A percentile compares a stretch with the other conserved stretches of the same genome.
Evolutionary conservation across 2,113 vertebrate genomes (phyloP).

Genomic region (Gobio gobio): DNA sequence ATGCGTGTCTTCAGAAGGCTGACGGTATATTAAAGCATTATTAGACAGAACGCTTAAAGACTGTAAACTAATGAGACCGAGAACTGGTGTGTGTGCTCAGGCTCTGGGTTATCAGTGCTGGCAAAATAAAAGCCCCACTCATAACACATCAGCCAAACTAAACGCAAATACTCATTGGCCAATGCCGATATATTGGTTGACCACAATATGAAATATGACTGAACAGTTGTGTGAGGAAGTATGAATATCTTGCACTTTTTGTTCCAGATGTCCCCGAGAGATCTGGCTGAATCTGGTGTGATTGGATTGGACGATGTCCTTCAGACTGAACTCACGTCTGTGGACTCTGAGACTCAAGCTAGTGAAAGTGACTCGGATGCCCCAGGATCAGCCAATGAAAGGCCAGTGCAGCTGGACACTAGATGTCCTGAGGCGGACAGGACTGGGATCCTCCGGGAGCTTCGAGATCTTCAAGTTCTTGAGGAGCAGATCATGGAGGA

Average conservation of each 20-base stretch:
- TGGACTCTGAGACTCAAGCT: not conserved
- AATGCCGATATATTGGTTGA: too few species aligned
- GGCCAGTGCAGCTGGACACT: not conserved
- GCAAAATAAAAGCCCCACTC: too few species aligned
- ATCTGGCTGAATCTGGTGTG: slow-evolving; percentile 67
- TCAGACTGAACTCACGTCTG: not conserved
- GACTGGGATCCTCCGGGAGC: slow-evolving; percentile 59
- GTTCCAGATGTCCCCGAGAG: slow-evolving; percentile 62
- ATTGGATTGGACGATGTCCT: slow-evolving; percentile 57
- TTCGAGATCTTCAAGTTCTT: slow-evolving; percentile 61
- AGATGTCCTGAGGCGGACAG: not conserved
- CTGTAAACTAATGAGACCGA: too few species aligned
- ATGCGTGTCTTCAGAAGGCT: too few species aligned
- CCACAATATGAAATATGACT: too few species aligned
- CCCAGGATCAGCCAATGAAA: not conserved
- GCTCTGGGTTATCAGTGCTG: too few species aligned
- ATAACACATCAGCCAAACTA: too few species aligned
- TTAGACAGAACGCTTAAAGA: too few species aligned
- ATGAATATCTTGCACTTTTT: not conserved
- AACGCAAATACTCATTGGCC: too few species aligned
- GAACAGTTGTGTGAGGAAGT: not conserved
- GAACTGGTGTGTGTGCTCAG: too few species aligned
- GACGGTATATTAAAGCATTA: too few species aligned
- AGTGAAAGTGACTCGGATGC: not conserved
- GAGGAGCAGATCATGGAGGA: slow-evolving; percentile 72